phyloP scores from a whole-genome alignment of 2,113 vertebrate species.

The Pantherophis guttatus region DNA sequence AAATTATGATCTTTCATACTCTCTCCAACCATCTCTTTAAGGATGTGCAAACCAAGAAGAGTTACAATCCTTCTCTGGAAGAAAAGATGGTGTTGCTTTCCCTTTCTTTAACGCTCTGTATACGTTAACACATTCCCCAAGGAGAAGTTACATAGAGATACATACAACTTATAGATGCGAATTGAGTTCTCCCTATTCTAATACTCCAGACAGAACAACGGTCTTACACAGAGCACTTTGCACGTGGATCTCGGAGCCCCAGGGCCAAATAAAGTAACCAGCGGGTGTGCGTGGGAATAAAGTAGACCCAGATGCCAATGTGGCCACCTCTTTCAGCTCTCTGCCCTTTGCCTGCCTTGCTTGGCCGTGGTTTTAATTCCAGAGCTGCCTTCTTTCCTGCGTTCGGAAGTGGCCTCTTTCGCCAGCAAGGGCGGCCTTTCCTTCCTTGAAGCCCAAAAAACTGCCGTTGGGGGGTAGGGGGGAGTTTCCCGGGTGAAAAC shows the following conservation, averaged over 20 bases:
- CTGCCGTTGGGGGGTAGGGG: too few relatives aligned
- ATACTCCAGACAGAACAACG: not conserved
- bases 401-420: not conserved
- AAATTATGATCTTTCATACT: not conserved
- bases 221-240: not conserved
- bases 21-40: not conserved
- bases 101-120: not conserved
- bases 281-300: not conserved
- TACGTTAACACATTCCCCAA: too few relatives aligned
- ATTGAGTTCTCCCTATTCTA: not conserved
- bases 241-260: not conserved
- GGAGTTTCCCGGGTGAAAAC: not conserved
- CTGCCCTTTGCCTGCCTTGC: not conserved
- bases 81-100: not conserved
- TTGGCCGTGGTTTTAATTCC: too few relatives aligned
- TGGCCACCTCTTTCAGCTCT: not conserved
- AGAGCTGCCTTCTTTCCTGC: too few relatives aligned
- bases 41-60: not conserved
- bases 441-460: not conserved
- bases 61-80: not conserved
- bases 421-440: not conserved
- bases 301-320: not conserved
- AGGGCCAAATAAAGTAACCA: not conserved
- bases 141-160: too few relatives aligned
- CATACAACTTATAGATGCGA: not conserved